These are phyloP conservation scores for Saccostrea echinata DNA, from an alignment of 1,140 invertebrate genomes.

Conservation along the genomic window DNA sequence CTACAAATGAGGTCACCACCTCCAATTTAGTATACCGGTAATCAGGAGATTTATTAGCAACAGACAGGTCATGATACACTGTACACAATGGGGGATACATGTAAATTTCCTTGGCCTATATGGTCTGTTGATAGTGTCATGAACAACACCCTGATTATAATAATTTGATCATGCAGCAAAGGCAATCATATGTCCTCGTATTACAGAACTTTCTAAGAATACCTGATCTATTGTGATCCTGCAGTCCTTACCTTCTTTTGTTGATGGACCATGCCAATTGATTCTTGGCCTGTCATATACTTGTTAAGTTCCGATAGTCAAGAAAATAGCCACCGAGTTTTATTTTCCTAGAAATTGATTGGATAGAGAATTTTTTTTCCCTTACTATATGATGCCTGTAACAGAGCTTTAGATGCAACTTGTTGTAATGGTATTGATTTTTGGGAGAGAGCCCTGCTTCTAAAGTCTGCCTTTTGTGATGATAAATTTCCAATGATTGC, in stretches of 20 bases:
- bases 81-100: too few relatives aligned
- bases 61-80: too few relatives aligned
- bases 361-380: conserved; percentile 11
- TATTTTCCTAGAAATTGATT: not conserved
- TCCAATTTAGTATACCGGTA: too few relatives aligned
- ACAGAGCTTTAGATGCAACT: conserved; percentile 10
- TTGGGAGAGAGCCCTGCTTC: conserved; percentile 11
- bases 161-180: too few relatives aligned
- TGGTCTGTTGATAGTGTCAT: too few relatives aligned
- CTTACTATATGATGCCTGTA: not conserved
- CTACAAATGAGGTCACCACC: too few relatives aligned
- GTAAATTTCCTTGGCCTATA: too few relatives aligned
- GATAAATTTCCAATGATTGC: conserved; percentile 22
- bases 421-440: conserved; percentile 33
- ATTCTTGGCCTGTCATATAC: not conserved
- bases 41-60: too few relatives aligned
- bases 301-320: not conserved
- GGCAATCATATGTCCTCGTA: too few relatives aligned
- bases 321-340: not conserved
- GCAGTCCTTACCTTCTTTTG: not conserved
- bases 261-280: not conserved
- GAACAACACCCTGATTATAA: too few relatives aligned
- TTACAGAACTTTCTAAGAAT: too few relatives aligned
- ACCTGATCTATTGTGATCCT: too few relatives aligned
- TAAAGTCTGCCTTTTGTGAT: not conserved